Evolutionary conservation across 2,888 invertebrate genomes (phyloP).

Genomic region (Cheilosia pagana): DNA sequence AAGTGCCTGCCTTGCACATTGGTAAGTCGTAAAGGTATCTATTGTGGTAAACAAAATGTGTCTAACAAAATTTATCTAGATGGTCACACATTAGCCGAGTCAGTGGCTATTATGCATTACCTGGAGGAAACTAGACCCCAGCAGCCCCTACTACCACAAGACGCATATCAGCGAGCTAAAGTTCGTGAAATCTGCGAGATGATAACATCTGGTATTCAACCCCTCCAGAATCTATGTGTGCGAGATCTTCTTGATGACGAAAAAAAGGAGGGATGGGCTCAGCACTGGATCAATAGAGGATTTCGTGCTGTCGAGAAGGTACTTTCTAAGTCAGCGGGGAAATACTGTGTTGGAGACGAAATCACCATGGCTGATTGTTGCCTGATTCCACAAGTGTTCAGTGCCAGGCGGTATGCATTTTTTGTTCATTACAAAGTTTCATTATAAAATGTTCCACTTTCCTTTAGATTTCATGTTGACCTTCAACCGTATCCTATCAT

Average conservation of each 20-base stretch:
- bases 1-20: slow-evolving; percentile 95
- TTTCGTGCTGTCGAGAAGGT: slow-evolving; percentile 95
- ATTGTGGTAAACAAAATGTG: not conserved
- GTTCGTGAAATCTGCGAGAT: slow-evolving; percentile 96
- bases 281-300: slow-evolving; percentile 95
- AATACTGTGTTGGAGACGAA: slow-evolving; percentile 96
- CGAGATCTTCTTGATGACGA: slow-evolving; percentile 94
- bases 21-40: slow-evolving; percentile 84
- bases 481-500: slow-evolving; percentile 95
- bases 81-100: slow-evolving; percentile 89
- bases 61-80: slow-evolving; percentile 83
- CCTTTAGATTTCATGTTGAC: slow-evolving; percentile 94
- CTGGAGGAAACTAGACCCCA: slow-evolving; percentile 96
- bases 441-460: not conserved
- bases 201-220: slow-evolving; percentile 97
- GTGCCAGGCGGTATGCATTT: slow-evolving; percentile 90
- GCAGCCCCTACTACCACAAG: slow-evolving; percentile 93
- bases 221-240: slow-evolving; percentile 95
- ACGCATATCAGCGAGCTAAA: slow-evolving; percentile 94
- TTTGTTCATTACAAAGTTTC: not conserved
- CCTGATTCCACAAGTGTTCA: slow-evolving; percentile 97
- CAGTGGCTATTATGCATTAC: slow-evolving; percentile 96
- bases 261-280: slow-evolving; percentile 96
- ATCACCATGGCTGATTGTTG: slow-evolving; percentile 97
- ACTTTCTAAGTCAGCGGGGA: slow-evolving; percentile 92